Evolutionary conservation across 2,888 invertebrate species (phyloP).

Genomic region (Emmelina monodactyla): DNA sequence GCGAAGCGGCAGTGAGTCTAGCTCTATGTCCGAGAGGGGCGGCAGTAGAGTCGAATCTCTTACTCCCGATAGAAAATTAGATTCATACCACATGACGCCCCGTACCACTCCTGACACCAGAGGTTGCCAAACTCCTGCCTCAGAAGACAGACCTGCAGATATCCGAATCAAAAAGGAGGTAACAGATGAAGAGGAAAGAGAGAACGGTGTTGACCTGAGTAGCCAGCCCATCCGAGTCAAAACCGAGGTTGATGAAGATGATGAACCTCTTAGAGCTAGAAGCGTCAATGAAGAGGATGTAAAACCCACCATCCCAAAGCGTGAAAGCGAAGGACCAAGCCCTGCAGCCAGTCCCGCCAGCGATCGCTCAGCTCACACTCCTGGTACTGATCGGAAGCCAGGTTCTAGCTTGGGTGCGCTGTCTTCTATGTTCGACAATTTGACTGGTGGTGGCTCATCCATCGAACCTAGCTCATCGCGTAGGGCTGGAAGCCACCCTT

Average conservation of each 20-base stretch:
- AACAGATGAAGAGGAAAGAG: slow-evolving; percentile 55
- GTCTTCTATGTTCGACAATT: slow-evolving; percentile 89
- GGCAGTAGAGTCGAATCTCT: slow-evolving; percentile 81
- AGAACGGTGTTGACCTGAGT: slow-evolving; percentile 53
- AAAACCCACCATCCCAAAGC: slow-evolving; percentile 48
- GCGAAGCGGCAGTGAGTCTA: slow-evolving; percentile 87
- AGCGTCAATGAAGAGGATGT: slow-evolving; percentile 45
- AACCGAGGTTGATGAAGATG: slow-evolving; percentile 70
- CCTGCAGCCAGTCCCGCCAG: slow-evolving; percentile 74
- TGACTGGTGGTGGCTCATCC: slow-evolving; percentile 68
- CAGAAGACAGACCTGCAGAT: slow-evolving; percentile 68
- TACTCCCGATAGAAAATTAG: slow-evolving; percentile 81
- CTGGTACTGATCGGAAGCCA: slow-evolving; percentile 70
- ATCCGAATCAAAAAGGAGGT: slow-evolving; percentile 67
- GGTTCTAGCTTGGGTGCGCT: slow-evolving; percentile 81
- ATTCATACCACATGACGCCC: slow-evolving; percentile 70
- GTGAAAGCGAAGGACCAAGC: slow-evolving; percentile 63
- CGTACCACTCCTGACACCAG: slow-evolving; percentile 76
- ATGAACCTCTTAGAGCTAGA: slow-evolving; percentile 54
- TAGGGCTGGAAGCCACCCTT: slow-evolving; percentile 83
- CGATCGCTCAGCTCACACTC: slow-evolving; percentile 78
- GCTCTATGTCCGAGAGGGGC: slow-evolving; percentile 85
- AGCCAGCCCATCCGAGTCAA: slow-evolving; percentile 66
- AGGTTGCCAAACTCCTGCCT: slow-evolving; percentile 66
- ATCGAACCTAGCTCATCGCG: slow-evolving; percentile 66